phyloP scores from a whole-genome alignment of 2,797 vertebrate species.

The Anniella stebbinsi region DNA sequence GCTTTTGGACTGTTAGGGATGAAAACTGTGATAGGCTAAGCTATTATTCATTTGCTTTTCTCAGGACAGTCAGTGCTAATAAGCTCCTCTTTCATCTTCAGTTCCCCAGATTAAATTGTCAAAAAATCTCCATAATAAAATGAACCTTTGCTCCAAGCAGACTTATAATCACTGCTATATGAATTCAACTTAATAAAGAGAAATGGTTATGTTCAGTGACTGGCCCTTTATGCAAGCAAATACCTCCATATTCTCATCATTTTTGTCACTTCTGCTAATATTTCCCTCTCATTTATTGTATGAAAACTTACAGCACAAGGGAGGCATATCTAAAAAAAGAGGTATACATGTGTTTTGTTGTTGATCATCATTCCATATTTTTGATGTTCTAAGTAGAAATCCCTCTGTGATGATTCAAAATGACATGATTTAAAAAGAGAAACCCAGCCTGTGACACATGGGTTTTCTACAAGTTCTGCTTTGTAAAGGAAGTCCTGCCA shows the following conservation, averaged over 20 bases:
- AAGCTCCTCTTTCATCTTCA: slow-evolving; percentile 61
- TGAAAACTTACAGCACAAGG: background rate
- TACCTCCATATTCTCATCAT: slow-evolving; percentile 24
- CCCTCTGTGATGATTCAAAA: background rate
- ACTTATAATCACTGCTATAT: slow-evolving; percentile 52
- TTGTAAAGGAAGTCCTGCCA: background rate
- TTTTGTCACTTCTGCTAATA: slow-evolving; percentile 26
- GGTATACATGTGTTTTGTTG: background rate
- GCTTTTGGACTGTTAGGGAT: slow-evolving; percentile 57
- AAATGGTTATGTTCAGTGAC: slow-evolving; percentile 44
- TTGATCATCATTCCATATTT: background rate
- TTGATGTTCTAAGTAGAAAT: background rate
- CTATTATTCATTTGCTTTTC: slow-evolving; percentile 50
- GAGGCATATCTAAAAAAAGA: background rate
- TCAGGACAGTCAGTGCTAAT: slow-evolving; percentile 39
- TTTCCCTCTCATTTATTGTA: slow-evolving; percentile 38
- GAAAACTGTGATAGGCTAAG: slow-evolving; percentile 57
- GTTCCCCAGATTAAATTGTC: slow-evolving; percentile 62
- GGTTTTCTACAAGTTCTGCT: background rate
- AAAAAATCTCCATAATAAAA: slow-evolving; percentile 50
- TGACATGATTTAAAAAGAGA: background rate
- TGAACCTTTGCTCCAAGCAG: slow-evolving; percentile 48
- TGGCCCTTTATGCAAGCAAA: slow-evolving; percentile 45
- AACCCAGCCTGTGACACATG: background rate
- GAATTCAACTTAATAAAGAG: slow-evolving; percentile 50